A percentile compares a stretch with the other conserved stretches of the same genome.
These are phyloP conservation scores for Drosophila burlai DNA, from an alignment of 1,140 invertebrate genomes.

Conservation along the genomic window DNA sequence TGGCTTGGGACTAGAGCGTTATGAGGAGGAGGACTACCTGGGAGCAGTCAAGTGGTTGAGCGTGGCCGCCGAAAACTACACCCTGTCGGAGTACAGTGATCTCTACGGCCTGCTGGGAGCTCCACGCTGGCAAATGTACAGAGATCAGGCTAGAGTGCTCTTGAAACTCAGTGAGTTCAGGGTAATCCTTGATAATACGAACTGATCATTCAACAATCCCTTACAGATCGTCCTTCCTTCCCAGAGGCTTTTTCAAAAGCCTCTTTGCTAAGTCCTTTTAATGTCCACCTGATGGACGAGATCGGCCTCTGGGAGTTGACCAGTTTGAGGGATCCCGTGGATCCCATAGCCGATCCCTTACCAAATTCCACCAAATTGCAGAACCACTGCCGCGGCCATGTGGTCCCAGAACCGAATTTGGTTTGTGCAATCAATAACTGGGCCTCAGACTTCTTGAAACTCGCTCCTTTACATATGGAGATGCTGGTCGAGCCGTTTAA, in stretches of 20 bases:
- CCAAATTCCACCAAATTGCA: not conserved
- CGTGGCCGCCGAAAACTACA: slow-evolving; percentile 37
- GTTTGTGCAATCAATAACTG: slow-evolving; percentile 91
- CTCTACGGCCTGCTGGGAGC: slow-evolving; percentile 26
- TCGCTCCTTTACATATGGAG: slow-evolving; percentile 96
- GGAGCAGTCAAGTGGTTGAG: slow-evolving; percentile 51
- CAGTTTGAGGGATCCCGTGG: not conserved
- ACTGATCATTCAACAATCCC: too few species aligned
- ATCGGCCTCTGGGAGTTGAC: slow-evolving; percentile 2
- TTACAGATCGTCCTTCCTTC: slow-evolving; percentile 13
- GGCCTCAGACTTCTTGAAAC: slow-evolving; percentile 89
- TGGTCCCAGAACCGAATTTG: slow-evolving; percentile 78
- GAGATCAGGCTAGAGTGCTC: slow-evolving; percentile 38
- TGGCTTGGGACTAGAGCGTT: slow-evolving; percentile 44
- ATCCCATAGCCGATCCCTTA: slow-evolving; percentile 1
- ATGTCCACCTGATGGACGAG: slow-evolving; percentile 27
- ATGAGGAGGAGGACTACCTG: slow-evolving; percentile 16
- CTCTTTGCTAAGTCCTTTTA: not conserved
- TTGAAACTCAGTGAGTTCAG: slow-evolving; percentile 28
- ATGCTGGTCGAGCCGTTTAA: slow-evolving; percentile 94
- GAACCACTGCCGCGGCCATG: slow-evolving; percentile 17
- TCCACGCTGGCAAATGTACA: slow-evolving; percentile 34
- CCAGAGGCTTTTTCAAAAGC: slow-evolving; percentile 10
- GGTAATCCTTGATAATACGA: too few species aligned
- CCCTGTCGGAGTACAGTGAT: slow-evolving; percentile 4